Conservation (phyloP, 2,888 invertebrate genomes). For the Taenaris catops region DNA sequence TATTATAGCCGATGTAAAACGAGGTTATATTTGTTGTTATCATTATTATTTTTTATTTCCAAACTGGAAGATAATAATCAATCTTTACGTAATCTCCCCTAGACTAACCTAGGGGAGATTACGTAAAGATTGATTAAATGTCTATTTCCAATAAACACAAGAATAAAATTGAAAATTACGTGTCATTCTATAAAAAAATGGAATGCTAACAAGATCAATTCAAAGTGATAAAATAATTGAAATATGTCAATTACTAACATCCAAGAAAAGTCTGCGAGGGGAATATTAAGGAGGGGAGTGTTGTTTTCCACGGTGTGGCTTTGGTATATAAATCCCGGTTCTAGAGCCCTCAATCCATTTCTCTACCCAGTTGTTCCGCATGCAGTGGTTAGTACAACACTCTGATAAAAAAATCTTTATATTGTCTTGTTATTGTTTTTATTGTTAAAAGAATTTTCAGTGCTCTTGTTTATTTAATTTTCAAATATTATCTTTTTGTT, state of each 20-base stretch:
- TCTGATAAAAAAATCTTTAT: no score
- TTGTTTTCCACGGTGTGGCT: constrained; percentile 42
- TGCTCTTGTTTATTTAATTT: no score
- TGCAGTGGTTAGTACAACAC: constrained; percentile 22
- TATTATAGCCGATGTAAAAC: no score
- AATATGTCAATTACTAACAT: constrained; percentile 67
- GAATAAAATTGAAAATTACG: neutral
- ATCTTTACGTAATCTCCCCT: no score
- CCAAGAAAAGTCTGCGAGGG: constrained; percentile 47
- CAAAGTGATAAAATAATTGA: constrained; percentile 49
- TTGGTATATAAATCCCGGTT: constrained; percentile 48
- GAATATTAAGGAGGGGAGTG: constrained; percentile 73
- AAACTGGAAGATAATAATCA: no score
- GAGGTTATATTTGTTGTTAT: no score
- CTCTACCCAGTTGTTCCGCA: constrained; percentile 15
- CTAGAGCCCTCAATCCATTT: constrained; percentile 37
- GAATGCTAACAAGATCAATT: constrained; percentile 47
- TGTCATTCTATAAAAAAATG: constrained; percentile 8
- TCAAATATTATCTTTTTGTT: no score
- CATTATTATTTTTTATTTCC: no score
- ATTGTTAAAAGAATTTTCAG: no score
- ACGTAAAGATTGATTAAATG: neutral
- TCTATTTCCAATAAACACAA: neutral
- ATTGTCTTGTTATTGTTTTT: no score
- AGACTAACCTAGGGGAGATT: no score